Conservation (phyloP, 37 sponge, comb jelly and placozoan species). For the Axinella damicornis region DNA sequence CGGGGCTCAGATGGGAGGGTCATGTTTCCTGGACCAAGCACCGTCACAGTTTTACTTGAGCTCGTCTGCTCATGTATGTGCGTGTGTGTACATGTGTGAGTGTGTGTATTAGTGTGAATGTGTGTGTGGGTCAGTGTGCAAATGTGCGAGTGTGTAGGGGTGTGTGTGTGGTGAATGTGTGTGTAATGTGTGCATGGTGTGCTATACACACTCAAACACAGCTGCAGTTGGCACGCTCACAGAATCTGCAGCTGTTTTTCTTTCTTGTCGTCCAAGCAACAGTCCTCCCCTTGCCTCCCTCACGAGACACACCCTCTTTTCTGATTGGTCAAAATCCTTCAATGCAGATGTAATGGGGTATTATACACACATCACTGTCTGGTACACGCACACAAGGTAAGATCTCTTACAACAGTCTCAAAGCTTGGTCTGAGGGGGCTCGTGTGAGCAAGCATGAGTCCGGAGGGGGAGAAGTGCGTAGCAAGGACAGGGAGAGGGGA, state of each 20-base stretch:
- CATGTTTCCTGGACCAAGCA: conserved; percentile 54
- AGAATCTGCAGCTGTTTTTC: background rate
- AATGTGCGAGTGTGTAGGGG: too few relatives aligned
- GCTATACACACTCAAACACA: too few relatives aligned
- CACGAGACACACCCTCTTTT: conserved; percentile 36
- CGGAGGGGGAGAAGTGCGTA: background rate
- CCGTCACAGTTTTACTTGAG: conserved; percentile 1
- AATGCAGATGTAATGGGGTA: background rate
- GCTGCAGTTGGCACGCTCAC: background rate
- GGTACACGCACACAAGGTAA: too few relatives aligned
- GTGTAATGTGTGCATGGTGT: too few relatives aligned
- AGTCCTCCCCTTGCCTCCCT: conserved; percentile 11
- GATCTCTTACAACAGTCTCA: conserved; percentile 45
- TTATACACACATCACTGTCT: too few relatives aligned
- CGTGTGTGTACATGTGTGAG: too few relatives aligned
- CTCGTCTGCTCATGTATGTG: background rate
- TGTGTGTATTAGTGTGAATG: too few relatives aligned
- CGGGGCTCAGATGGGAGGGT: background rate
- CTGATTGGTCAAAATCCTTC: conserved; percentile 20
- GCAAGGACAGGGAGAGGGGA: conserved; percentile 44
- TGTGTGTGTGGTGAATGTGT: too few relatives aligned
- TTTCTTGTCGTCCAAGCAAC: background rate
- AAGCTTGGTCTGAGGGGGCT: conserved; percentile 26
- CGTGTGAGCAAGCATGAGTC: conserved; percentile 26
- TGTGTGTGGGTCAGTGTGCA: too few relatives aligned